phyloP scores from a whole-genome alignment of 2,113 vertebrate genomes.

The Upupa epops region DNA sequence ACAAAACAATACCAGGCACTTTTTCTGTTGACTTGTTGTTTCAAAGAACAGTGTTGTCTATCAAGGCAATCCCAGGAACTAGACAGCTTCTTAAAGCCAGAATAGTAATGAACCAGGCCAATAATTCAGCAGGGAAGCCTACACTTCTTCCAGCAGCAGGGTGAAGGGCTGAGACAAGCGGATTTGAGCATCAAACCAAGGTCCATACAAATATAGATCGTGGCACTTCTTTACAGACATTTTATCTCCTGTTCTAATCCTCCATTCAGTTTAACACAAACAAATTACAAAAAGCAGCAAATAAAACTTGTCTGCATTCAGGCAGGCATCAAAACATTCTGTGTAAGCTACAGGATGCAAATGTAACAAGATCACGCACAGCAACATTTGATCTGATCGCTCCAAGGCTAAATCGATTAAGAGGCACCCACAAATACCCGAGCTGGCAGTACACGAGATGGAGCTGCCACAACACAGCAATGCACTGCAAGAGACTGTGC shows the following conservation, averaged over 20 bases:
- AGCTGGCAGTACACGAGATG: neutral
- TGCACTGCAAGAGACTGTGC: neutral
- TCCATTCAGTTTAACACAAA: neutral
- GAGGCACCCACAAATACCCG: neutral
- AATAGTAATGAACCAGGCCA: neutral
- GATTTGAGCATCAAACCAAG: neutral
- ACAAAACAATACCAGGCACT: neutral
- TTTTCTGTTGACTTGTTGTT: neutral
- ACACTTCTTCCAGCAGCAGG: neutral
- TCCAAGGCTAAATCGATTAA: neutral
- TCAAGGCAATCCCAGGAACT: neutral
- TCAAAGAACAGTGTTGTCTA: neutral
- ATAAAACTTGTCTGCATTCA: neutral
- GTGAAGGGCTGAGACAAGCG: neutral
- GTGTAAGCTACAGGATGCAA: neutral
- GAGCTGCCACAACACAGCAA: neutral
- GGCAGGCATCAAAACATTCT: neutral
- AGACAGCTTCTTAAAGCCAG: neutral
- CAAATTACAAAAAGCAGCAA: neutral
- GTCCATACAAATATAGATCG: neutral
- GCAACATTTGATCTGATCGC: neutral
- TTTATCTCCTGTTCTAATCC: neutral
- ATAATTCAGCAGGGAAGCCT: neutral
- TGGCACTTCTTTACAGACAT: fast-evolving
- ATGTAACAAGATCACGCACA: neutral